Evolutionary conservation across 2,113 vertebrate genomes (phyloP), one percentile per base, ranked within the genome.

Genomic region (Excalfactoria chinensis): DNA sequence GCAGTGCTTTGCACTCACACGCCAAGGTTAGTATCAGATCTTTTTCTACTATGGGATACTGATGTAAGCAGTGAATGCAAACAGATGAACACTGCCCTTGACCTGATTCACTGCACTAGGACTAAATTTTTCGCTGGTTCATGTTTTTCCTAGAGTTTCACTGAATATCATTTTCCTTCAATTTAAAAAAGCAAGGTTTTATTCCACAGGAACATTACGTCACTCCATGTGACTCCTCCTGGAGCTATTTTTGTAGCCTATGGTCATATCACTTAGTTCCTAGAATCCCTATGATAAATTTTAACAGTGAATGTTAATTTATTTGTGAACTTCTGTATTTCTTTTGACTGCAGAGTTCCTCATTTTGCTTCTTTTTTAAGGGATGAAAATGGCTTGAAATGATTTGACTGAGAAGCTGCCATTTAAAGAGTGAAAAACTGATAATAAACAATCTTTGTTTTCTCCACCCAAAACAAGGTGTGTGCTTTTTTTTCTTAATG

Each of bases 211-310:
- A 79, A 69, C 91, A 93, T 95, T 84, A 94, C 78, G 63, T 95
- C 94, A 91, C 69, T 41, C 60, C 84, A 44, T 86, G 91, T 96
- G 96, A 96, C 89, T 77, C 40, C 67, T 69, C 1, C 35, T 26
- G 55, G 13, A 49, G 84, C 86, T 96, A 96, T 96, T 96, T 96
- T 60, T 77, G 87, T 91, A 91, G 72, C 53, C 84, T 53, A 85
- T 48, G 68, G 64, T 93, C 87, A 78, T 76, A 85, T 85, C 68
- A 8, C 85, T 48, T 48, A 84, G 87, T 95, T 96, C 93, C 87
- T 96, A 96, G 96, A 96, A 96, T 91, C 64, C 89, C 64, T 56
- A 64, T 73, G 86, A 92, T 80, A 88, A 86, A 89, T 85, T 89
- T 94, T 85, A 94, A 84, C 87, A 82, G 84, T 20, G 51, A 79